Evolutionary conservation across 2,797 vertebrate species (phyloP), one percentile per base, ranked within the genome.

Genomic region (Acrossocheilus fasciatus): DNA sequence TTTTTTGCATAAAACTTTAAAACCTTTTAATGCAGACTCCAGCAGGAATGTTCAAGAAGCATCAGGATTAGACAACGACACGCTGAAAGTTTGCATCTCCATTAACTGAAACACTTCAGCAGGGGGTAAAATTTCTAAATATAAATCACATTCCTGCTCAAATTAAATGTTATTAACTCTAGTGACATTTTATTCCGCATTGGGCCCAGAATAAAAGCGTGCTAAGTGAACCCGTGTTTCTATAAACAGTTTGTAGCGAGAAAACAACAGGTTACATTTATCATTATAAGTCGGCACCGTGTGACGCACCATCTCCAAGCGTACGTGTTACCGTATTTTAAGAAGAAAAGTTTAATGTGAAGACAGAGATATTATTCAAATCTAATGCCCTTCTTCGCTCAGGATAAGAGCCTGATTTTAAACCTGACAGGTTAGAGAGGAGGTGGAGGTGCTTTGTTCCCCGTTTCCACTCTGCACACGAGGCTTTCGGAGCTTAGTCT

Each of bases 361-460:
- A 86, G 82, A 90, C 39, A 89, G 88, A 88, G 82, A 87, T 77
- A 88, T 89, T 74, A 88, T 91, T 92, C 89, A 89, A 91, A 93
- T 90, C 52, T 26, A 8, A 34, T 76, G 77, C 83, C 72, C 85
- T 88, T 91, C 90, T 88, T 90, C 86, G 81, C 89, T 88, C 90
- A 88, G 90, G 85, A 91, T 92, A 91, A 92, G 87, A 89, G 91
- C 74, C 74, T 81, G 91, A 92, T 92, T 94, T 93, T 92, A 77
- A 90, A 91, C 90, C 93, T 93, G 91, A 94, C 93, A 95, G 90
- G 91, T 91, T 90, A 85, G 85, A 89, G 88, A 91, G 90, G 87
- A 91, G 91, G 92, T 92, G 91, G 90, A 92, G 91, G 91, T 78
- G 85, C 94, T 95, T 94, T 95, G 93, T 94, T 95, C 91, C 85